Evolutionary conservation across 2,888 invertebrate species (phyloP), one percentile per base, ranked within the genome.

Genomic region (Rotaria magnacalcarata): DNA sequence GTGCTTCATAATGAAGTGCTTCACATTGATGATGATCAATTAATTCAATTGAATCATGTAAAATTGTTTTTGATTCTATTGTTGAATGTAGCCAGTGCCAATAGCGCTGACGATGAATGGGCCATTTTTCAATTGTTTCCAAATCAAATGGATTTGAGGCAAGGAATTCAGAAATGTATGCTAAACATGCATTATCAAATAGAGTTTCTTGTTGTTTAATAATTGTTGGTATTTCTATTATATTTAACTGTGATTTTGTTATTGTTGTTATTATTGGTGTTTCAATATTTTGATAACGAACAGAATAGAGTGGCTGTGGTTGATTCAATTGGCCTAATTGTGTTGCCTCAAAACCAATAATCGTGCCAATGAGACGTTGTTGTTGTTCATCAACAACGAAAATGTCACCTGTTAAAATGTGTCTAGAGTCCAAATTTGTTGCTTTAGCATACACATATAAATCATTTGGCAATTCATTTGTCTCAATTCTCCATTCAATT

Each of bases 1-100:
- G 75, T 75, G 75, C 75, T 75, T 75, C 75, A 21, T 41, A 75
- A 19, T 75, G 14, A 43, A 75, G 75, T 41, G 16, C 41, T 75
- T 75, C 10, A 21, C 43, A 41, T 75, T 34, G 41, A 16, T 41
- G 27, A 6, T 74, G 34, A 34, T 74, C 74, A 34, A 74, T 74
- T 19, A n/a, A 74, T 34, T 74, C n/a, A 74, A 74, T 74, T 6
- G 74, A 27, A 16, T 74, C 10, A 34, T 27, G 74, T 10, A 19
- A 27, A 16, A 74, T 74, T 8, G 7, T 74, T 19, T 74, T 74
- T 34, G 74, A 74, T 74, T 34, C 8, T 16, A 74, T 34, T 10
- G 74, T 74, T 5, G 74, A 74, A 34, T 74, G 74, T 74, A 74
- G 6, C 74, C 74, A 74, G 10, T 74, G 74, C 74, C 74, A 74